Evolutionary conservation across 2,797 vertebrate species (phyloP).

Genomic region (Selene dorsalis): DNA sequence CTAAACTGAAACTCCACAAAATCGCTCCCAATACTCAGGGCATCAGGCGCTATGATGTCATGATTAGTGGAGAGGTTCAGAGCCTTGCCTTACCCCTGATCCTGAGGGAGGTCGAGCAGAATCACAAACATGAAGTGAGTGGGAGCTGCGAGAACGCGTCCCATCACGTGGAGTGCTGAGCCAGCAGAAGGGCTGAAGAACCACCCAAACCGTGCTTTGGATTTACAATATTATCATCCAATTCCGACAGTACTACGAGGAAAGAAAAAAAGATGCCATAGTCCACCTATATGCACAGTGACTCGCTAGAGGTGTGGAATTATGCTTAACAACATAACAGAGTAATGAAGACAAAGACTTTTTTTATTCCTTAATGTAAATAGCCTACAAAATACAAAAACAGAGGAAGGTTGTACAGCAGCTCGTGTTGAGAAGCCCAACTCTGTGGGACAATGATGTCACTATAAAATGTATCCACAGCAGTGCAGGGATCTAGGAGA

Average conservation of each 20-base stretch:
- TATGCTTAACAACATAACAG: slow-evolving; percentile 63
- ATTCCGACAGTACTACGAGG: slow-evolving; percentile 55
- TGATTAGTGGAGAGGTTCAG: slow-evolving; percentile 83
- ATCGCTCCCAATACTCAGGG: slow-evolving; percentile 86
- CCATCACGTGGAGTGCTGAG: slow-evolving; percentile 37
- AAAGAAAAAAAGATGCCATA: slow-evolving; percentile 53
- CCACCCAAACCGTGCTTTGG: slow-evolving; percentile 60
- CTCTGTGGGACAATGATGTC: slow-evolving; percentile 86
- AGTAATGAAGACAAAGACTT: slow-evolving; percentile 67
- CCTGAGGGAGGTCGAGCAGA: slow-evolving; percentile 57
- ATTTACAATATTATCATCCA: slow-evolving; percentile 59
- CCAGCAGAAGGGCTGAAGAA: slow-evolving; percentile 66
- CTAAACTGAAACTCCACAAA: slow-evolving; percentile 84
- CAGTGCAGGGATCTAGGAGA: slow-evolving; percentile 77
- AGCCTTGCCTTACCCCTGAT: slow-evolving; percentile 78
- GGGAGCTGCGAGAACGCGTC: slow-evolving; percentile 35
- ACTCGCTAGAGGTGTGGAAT: slow-evolving; percentile 54
- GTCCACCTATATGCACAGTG: slow-evolving; percentile 52
- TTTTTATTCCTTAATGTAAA: slow-evolving; percentile 82
- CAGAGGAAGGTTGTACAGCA: slow-evolving; percentile 76
- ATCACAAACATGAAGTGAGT: slow-evolving; percentile 44
- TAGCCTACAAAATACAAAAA: slow-evolving; percentile 77
- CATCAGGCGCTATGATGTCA: slow-evolving; percentile 87
- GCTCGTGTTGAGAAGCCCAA: slow-evolving; percentile 75
- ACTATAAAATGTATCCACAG: slow-evolving; percentile 84